Percentiles rank a stretch among this genome's conserved stretches.
Evolutionary conservation across 2,888 invertebrate genomes (phyloP).

Genomic region (Fissipunctia ypsillon): DNA sequence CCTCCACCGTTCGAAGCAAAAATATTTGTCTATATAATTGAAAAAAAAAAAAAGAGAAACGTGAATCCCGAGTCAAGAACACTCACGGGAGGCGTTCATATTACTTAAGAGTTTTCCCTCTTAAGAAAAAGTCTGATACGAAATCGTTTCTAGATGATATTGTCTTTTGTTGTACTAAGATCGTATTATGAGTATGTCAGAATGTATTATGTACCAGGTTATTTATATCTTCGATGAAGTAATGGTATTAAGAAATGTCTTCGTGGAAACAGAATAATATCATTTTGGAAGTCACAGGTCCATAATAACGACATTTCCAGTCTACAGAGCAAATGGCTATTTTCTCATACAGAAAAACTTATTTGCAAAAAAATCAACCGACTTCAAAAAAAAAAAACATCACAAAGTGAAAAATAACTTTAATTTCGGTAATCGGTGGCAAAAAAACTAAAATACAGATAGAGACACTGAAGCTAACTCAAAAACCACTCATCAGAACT

Average conservation of each 20-base stretch:
- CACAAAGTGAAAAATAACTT: too few relatives aligned
- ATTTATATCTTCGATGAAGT: conserved; percentile 12
- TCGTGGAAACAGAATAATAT: not conserved
- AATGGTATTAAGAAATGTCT: conserved; percentile 25
- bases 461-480: too few relatives aligned
- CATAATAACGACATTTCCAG: not conserved
- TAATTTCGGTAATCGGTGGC: too few relatives aligned
- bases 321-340: too few relatives aligned
- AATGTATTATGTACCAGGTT: conserved; percentile 6
- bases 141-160: conserved; percentile 32
- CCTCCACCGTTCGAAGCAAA: not conserved
- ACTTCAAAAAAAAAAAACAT: too few relatives aligned
- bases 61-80: conserved; percentile 14
- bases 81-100: conserved; percentile 39
- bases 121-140: conserved; percentile 21
- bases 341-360: too few relatives aligned
- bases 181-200: conserved; percentile 16
- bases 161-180: conserved; percentile 30
- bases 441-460: too few relatives aligned
- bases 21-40: conserved; percentile 43
- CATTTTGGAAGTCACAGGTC: not conserved
- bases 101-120: conserved; percentile 42
- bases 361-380: too few relatives aligned
- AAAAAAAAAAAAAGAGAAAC: conserved; percentile 40
- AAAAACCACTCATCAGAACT: too few relatives aligned